phyloP scores from a whole-genome alignment of 92 coral and sea anemone genomes.

The Zoanthus sociatus region DNA sequence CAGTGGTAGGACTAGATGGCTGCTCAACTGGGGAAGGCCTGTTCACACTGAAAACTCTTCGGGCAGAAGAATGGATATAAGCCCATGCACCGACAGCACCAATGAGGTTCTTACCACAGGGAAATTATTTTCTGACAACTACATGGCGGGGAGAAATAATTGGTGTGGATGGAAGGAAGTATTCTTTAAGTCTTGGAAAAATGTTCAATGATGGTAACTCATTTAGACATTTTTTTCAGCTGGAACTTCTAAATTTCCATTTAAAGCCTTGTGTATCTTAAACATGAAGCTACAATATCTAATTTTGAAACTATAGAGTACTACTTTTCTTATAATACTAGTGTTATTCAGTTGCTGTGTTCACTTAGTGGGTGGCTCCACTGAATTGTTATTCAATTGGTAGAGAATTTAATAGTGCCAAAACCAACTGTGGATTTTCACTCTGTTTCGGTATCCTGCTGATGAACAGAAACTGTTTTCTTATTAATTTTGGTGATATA shows the following conservation, averaged over 20 bases:
- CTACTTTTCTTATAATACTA: not conserved
- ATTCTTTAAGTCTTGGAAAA: slow-evolving; percentile 15
- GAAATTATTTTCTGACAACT: not conserved
- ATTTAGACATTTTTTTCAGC: not conserved
- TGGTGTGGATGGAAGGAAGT: slow-evolving; percentile 29
- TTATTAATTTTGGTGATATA: no score
- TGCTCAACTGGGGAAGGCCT: slow-evolving; percentile 24
- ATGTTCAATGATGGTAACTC: slow-evolving; percentile 29
- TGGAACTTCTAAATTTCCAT: no score
- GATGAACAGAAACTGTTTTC: no score
- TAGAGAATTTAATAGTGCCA: no score
- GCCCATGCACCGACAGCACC: slow-evolving; percentile 42
- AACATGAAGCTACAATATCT: not conserved
- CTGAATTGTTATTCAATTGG: no score
- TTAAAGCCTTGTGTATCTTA: not conserved
- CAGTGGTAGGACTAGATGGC: slow-evolving; percentile 31
- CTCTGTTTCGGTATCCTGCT: no score
- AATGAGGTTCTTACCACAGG: slow-evolving; percentile 2
- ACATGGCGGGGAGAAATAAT: slow-evolving; percentile 6
- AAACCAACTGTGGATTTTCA: no score
- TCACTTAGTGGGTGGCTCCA: not conserved
- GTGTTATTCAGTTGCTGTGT: not conserved
- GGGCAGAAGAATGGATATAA: slow-evolving; percentile 8
- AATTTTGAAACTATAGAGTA: not conserved
- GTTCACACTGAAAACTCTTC: slow-evolving; percentile 28